Base-by-base conservation (phyloP, 2,888 invertebrate genomes). In the Ariolimax columbianus region DNA sequence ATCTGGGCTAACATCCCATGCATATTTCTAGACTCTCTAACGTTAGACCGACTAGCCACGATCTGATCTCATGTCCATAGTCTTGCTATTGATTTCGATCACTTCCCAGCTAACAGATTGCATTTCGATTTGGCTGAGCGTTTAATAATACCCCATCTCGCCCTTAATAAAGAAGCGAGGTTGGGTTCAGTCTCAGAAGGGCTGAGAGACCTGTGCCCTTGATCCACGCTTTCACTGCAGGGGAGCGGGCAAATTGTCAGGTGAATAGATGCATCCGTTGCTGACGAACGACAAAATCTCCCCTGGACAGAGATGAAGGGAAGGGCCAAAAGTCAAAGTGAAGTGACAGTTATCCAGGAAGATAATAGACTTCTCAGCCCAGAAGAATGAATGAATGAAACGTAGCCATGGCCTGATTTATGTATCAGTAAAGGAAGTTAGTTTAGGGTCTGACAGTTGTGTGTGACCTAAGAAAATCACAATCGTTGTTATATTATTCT, bases 51-150 rank as follows among this genome's bases (percentile, higher is more conserved):
- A 3, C 19, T 38, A 40, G 38, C 38, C 38, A 0, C 36, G 47
- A 17, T n/a, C n/a, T 40, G 43, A 73, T 73, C 43, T 30, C 70
- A 68, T 80, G 23, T 47, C 23, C 68, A 70, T 47, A 33, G 72
- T 73, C 73, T 7, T 4, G 17, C 55, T 72, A 81, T 81, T 81
- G 81, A 82, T 82, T 72, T 38, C 19, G 66, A 51, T 70, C 82
- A 82, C 51, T 72, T 47, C 38, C 80, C 63, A 63, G 78, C 63
- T 78, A 68, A 82, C 82, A 73, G 82, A 82, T 82, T 82, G 82
- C 55, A 51, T 82, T 82, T 82, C 82, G 70, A 82, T 82, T 82
- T 59, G 38, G 36, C 26, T 14, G 55, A 82, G 82, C 82, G 82
- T 51, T 82, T 82, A 82, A 82, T 82, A 82, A 82, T 82, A 73